Conservation (phyloP, 1,140 invertebrate genomes). For the Scaptomyza pallida region DNA sequence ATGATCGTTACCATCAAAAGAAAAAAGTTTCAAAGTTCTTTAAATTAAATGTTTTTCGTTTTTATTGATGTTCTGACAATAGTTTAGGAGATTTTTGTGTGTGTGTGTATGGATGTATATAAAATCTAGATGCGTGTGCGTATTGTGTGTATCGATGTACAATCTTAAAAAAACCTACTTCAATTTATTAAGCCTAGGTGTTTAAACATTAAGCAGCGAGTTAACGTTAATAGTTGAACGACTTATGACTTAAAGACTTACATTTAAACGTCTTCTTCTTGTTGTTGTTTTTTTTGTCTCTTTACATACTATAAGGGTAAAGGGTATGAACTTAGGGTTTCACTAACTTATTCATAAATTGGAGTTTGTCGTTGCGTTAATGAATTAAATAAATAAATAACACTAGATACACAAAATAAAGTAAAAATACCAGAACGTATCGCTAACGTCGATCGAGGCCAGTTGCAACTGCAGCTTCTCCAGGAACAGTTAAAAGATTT, state of each 20-base stretch:
- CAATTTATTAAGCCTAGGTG: not conserved
- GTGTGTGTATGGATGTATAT: not conserved
- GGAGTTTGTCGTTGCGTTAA: constrained; percentile 26
- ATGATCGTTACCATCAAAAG: not conserved
- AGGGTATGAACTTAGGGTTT: not conserved
- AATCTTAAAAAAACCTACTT: constrained; percentile 55
- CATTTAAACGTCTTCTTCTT: not conserved
- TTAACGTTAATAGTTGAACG: constrained; percentile 48
- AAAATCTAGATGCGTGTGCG: not conserved
- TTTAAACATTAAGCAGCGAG: constrained; percentile 36
- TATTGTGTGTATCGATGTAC: constrained; percentile 12
- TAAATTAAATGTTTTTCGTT: not conserved
- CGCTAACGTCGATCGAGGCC: too few relatives aligned
- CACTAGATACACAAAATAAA: constrained; percentile 25
- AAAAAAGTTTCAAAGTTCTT: not conserved
- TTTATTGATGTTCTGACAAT: not conserved
- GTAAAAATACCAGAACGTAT: not conserved
- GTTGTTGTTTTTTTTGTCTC: too few relatives aligned
- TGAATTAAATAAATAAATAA: constrained; percentile 47
- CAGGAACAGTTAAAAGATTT: not conserved
- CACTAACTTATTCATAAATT: constrained; percentile 15
- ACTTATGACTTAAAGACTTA: constrained; percentile 16
- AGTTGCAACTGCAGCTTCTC: not conserved
- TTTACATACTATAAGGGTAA: not conserved
- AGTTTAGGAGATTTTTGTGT: constrained; percentile 5